These are phyloP conservation scores for Morinoia aosen DNA, from an alignment of 2,888 invertebrate genomes.

Conservation along the genomic window DNA sequence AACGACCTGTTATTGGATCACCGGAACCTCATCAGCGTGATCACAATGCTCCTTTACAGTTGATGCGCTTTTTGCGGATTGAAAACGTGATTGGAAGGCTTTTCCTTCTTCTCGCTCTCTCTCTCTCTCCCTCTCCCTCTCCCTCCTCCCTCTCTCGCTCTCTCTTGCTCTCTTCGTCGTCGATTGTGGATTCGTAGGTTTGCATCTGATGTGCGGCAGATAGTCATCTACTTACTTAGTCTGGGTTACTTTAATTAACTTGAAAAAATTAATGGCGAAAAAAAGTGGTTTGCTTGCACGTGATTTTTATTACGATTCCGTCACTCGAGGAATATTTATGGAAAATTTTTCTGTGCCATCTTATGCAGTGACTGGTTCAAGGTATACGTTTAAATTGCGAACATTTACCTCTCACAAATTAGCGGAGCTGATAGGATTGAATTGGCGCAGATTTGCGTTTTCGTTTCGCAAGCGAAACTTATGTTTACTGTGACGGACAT, in stretches of 20 bases:
- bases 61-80: constrained; percentile 23
- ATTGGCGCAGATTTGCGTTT: not conserved
- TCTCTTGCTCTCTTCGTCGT: not conserved
- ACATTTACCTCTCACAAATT: not conserved
- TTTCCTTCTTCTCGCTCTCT: not conserved
- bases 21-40: not conserved
- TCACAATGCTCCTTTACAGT: constrained; percentile 6
- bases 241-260: not conserved
- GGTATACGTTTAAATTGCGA: not conserved
- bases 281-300: not conserved
- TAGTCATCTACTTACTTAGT: not conserved
- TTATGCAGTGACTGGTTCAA: not conserved
- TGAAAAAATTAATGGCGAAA: not conserved
- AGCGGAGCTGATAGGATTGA: not conserved
- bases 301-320: not conserved
- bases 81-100: not conserved
- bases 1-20: constrained; percentile 11
- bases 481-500: not conserved
- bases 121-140: not conserved
- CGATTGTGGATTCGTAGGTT: not conserved
- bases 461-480: not conserved
- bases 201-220: not conserved
- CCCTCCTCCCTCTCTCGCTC: not conserved
- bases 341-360: not conserved
- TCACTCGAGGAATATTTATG: not conserved